These are phyloP conservation scores for Harpagoxenus sublaevis DNA, from an alignment of 2,888 invertebrate genomes.

Conservation along the genomic window DNA sequence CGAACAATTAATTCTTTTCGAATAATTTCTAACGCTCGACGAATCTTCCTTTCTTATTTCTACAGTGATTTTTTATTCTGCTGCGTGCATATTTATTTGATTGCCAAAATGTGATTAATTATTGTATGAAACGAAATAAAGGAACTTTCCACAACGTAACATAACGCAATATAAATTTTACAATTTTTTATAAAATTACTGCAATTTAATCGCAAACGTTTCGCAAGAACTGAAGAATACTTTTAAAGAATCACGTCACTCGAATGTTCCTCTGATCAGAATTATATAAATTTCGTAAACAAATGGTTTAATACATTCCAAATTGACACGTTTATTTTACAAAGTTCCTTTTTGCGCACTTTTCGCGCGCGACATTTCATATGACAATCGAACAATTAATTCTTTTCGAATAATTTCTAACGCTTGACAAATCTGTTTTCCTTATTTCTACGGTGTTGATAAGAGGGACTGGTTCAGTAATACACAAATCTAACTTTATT, in stretches of 20 bases:
- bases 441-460: conserved; percentile 28
- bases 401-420: not conserved
- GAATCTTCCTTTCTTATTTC: not conserved
- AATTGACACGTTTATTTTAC: not conserved
- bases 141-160: not conserved
- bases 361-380: not conserved
- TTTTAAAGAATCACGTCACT: not conserved
- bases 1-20: not conserved
- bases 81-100: not conserved
- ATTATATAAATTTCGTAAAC: not conserved
- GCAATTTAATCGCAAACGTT: not conserved
- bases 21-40: not conserved
- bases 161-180: not conserved
- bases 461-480: conserved; percentile 83
- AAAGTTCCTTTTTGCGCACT: not conserved
- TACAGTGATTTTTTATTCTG: not conserved
- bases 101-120: not conserved
- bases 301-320: not conserved
- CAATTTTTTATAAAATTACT: not conserved
- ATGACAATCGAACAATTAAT: not conserved
- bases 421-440: not conserved
- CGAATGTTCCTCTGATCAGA: not conserved
- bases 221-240: not conserved
- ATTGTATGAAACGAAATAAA: not conserved
- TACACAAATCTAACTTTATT: conserved; percentile 87